Conservation (phyloP, 2,888 invertebrate genomes). For the Drosophila neotestacea region DNA sequence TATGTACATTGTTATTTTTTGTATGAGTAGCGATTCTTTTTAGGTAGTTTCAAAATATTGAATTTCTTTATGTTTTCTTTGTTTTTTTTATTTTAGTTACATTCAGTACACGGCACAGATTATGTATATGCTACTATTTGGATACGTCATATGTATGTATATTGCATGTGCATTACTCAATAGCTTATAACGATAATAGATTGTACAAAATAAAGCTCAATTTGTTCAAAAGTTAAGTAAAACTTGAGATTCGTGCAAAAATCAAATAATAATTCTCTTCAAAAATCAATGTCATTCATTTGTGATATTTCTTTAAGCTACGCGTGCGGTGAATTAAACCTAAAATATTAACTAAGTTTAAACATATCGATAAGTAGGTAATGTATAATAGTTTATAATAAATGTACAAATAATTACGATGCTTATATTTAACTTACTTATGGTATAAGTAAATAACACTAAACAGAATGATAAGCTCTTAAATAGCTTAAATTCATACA, state of each 20-base stretch:
- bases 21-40: slow-evolving; percentile 11
- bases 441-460: slow-evolving; percentile 50
- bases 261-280: slow-evolving; percentile 17
- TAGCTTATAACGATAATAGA: slow-evolving; percentile 43
- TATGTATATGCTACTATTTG: slow-evolving; percentile 68
- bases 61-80: slow-evolving; percentile 15
- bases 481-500: slow-evolving; percentile 42
- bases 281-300: slow-evolving; percentile 20
- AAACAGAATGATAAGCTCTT: slow-evolving; percentile 66
- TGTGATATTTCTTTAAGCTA: slow-evolving; percentile 40
- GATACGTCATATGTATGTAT: slow-evolving; percentile 65
- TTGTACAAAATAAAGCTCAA: slow-evolving; percentile 69
- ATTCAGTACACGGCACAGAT: slow-evolving; percentile 54
- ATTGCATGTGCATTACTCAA: slow-evolving; percentile 55
- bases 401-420: slow-evolving; percentile 70
- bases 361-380: slow-evolving; percentile 25
- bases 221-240: slow-evolving; percentile 60
- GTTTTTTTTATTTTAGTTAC: slow-evolving; percentile 42
- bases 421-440: slow-evolving; percentile 64
- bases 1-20: slow-evolving; percentile 45
- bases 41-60: slow-evolving; percentile 24
- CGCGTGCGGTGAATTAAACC: slow-evolving; percentile 40
- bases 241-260: slow-evolving; percentile 62
- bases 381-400: slow-evolving; percentile 7
- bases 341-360: slow-evolving; percentile 43